A percentile compares a stretch with the other conserved stretches of the same genome.
Conservation (phyloP, 1,140 invertebrate species). For the Sitophilus oryzae region DNA sequence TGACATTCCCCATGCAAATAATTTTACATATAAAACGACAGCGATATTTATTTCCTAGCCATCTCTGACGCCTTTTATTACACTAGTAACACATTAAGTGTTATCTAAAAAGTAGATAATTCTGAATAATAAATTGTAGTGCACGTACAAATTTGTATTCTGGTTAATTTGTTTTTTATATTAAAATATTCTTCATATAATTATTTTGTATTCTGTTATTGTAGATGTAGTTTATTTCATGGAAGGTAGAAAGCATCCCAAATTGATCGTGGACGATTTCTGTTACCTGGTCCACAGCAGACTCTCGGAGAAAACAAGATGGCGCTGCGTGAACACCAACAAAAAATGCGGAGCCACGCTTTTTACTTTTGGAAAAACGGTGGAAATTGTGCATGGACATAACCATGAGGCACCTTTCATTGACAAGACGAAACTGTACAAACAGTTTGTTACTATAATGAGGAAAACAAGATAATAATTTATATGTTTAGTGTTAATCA, state of each 20-base stretch:
- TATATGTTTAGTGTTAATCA: too few relatives aligned
- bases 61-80: too few relatives aligned
- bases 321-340: constrained; percentile 27
- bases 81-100: too few relatives aligned
- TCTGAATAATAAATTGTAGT: too few relatives aligned
- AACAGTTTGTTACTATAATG: constrained; percentile 9
- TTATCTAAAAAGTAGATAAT: too few relatives aligned
- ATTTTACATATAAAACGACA: too few relatives aligned
- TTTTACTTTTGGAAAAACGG: constrained; percentile 25
- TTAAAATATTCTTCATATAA: neutral
- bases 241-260: constrained; percentile 27
- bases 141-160: neutral
- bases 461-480: constrained; percentile 6
- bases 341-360: constrained; percentile 29
- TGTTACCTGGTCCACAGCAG: constrained; percentile 23
- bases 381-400: constrained; percentile 24
- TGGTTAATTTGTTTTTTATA: neutral
- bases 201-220: constrained; percentile 15
- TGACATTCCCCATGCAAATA: too few relatives aligned
- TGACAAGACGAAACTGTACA: constrained; percentile 6
- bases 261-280: constrained; percentile 26
- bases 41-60: too few relatives aligned
- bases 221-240: constrained; percentile 25
- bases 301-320: constrained; percentile 22
- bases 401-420: constrained; percentile 22